A percentile compares a stretch with the other conserved stretches of the same genome.
Evolutionary conservation across 2,113 vertebrate species (phyloP).

Genomic region (Lampris megalopsis): DNA sequence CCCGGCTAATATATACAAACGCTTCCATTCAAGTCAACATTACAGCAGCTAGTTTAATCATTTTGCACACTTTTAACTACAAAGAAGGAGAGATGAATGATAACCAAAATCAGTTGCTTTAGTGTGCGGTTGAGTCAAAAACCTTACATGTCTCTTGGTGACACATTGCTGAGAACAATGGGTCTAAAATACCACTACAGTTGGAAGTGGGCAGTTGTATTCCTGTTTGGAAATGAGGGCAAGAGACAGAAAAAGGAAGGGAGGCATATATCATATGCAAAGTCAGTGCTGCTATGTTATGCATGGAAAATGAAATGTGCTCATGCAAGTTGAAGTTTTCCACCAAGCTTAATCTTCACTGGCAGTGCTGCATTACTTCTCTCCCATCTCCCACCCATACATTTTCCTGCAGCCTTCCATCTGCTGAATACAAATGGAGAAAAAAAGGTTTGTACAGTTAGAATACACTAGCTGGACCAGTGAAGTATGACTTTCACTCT

Average conservation of each 20-base stretch:
- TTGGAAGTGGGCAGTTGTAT: slow-evolving; percentile 27
- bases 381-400: slow-evolving; percentile 28
- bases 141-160: no score
- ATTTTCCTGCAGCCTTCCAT: slow-evolving; percentile 40
- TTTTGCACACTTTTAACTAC: no score
- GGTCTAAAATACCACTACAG: slow-evolving; percentile 1
- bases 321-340: slow-evolving; percentile 46
- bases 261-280: slow-evolving; percentile 22
- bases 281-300: slow-evolving; percentile 47
- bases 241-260: slow-evolving; percentile 33
- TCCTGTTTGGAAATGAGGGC: slow-evolving; percentile 32
- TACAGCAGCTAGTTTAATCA: no score
- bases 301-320: slow-evolving; percentile 65
- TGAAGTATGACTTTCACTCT: slow-evolving; percentile 36
- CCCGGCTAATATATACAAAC: no score
- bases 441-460: slow-evolving; percentile 22
- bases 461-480: slow-evolving; percentile 4
- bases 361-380: slow-evolving; percentile 47
- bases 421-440: slow-evolving; percentile 59
- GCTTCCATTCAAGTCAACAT: no score
- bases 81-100: no score
- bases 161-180: not conserved
- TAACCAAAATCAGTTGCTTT: no score
- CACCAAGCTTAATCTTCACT: slow-evolving; percentile 35
- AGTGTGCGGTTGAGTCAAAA: no score